Conservation (phyloP, 2,113 vertebrate species). For the Miniopterus natalensis region DNA sequence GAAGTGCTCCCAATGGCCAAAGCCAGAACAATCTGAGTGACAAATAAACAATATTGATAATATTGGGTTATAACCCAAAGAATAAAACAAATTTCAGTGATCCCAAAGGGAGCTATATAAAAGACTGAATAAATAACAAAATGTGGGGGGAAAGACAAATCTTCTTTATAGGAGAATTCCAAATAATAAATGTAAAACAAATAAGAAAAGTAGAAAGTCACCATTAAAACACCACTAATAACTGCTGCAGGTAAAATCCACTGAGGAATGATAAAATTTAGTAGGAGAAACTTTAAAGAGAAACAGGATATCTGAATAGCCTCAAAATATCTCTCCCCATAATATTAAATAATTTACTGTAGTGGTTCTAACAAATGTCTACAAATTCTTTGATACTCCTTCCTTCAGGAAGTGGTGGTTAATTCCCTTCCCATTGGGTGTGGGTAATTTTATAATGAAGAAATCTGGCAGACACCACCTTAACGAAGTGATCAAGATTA, state of each 20-base stretch:
- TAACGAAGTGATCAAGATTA: background rate
- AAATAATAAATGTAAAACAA: conserved; percentile 27
- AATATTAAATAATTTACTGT: background rate
- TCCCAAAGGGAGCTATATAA: background rate
- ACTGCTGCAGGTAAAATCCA: background rate
- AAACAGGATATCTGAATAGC: conserved; percentile 7
- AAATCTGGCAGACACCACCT: background rate
- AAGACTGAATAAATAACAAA: background rate
- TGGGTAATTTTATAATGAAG: background rate
- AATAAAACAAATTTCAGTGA: background rate
- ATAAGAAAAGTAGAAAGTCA: background rate
- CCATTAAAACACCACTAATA: conserved; percentile 4
- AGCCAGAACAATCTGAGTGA: background rate
- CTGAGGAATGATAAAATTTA: conserved; percentile 16
- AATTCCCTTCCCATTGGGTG: background rate
- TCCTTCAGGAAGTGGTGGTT: background rate
- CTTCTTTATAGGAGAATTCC: background rate
- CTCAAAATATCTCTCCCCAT: background rate
- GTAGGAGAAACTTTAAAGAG: background rate
- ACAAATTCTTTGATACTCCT: background rate
- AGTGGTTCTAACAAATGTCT: background rate
- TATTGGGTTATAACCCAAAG: background rate
- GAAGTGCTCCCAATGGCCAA: background rate
- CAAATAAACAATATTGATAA: background rate
- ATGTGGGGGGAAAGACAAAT: background rate